A percentile compares a stretch with the other conserved stretches of the same genome.
phyloP scores from a whole-genome alignment of 1,140 invertebrate genomes.

The Antheraea pernyi region DNA sequence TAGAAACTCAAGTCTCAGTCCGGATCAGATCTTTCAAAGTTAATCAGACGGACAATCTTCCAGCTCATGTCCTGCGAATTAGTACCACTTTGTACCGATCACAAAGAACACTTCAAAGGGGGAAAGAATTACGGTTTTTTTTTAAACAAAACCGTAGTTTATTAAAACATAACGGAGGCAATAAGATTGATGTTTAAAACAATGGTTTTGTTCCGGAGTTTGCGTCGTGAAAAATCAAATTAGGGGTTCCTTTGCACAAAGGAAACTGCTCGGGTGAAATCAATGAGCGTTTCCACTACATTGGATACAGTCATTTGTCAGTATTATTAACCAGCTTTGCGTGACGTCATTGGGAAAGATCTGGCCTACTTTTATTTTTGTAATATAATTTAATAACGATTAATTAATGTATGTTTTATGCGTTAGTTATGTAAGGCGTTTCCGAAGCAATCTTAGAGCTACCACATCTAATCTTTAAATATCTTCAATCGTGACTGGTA shows the following conservation, averaged over 20 bases:
- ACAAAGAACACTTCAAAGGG: slow-evolving; percentile 35
- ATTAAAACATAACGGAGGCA: slow-evolving; percentile 21
- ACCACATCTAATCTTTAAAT: no score
- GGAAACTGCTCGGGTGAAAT: slow-evolving; percentile 8
- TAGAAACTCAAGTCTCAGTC: slow-evolving; percentile 4
- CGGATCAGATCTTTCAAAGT: slow-evolving; percentile 22
- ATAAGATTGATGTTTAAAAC: background rate
- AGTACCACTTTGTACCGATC: slow-evolving; percentile 34
- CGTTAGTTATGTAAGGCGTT: background rate
- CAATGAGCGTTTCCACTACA: slow-evolving; percentile 12
- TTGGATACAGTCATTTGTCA: slow-evolving; percentile 12
- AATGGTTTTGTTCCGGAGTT: slow-evolving; percentile 1
- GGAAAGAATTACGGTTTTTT: slow-evolving; percentile 21
- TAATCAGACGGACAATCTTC: slow-evolving; percentile 41
- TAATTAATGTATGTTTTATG: background rate
- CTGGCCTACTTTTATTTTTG: background rate
- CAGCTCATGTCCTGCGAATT: slow-evolving; percentile 33
- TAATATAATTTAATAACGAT: background rate
- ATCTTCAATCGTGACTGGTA: no score
- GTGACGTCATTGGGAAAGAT: background rate
- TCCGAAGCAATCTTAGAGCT: background rate
- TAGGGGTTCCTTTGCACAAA: slow-evolving; percentile 1
- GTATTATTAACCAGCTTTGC: slow-evolving; percentile 3
- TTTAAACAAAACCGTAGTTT: slow-evolving; percentile 18
- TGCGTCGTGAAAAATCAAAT: slow-evolving; percentile 1